Base-by-base conservation (phyloP, 2,797 vertebrate species). In the Geotrypetes seraphini region DNA sequence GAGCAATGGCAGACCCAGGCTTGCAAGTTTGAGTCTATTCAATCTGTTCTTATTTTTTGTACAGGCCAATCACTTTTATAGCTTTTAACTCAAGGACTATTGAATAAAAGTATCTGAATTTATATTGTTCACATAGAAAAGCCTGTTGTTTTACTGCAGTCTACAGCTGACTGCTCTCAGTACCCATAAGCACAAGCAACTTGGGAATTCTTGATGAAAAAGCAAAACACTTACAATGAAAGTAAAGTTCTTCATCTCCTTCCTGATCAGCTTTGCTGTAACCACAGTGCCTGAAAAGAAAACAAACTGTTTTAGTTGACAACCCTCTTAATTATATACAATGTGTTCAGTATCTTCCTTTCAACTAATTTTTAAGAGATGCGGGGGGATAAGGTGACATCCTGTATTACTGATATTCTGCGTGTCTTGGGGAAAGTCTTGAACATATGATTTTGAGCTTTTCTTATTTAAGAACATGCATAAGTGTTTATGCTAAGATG, bases 261-360 rank as follows among this genome's bases (percentile, higher is more conserved):
- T 99, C 94, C 75, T 99, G 94, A 73, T 97, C 93, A 1, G 96
- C 96, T 79, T 99, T 99, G 75, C 96, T 99, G 68, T 97, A 99
- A 39, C 96, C 94, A 60, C 96, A 99, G 65, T 99, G 93, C 69
- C 96, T 99, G 25, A 26, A 61, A 55, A 45, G 30, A 40, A 44
- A 19, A 55, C 5, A 22, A 6, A 17, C 16, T 20, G 19, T 38
- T 59, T 58, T 19, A 50, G 25, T 31, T 6, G 36, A 43, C 66
- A 40, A 45, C 8, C 15, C 12, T 16, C 23, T 23, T 23, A 9
- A 23, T 9, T 9, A n/a, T 23, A 23, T 22, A 23, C 22, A 9
- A 23, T 9, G 10, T 23, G 8, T 23, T 5, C 23, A n/a, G n/a
- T n/a, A n/a, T n/a, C n/a, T n/a, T n/a, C n/a, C n/a, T n/a, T n/a